Evolutionary conservation across 2,797 vertebrate genomes (phyloP).

Genomic region (Manis pentadactyla): DNA sequence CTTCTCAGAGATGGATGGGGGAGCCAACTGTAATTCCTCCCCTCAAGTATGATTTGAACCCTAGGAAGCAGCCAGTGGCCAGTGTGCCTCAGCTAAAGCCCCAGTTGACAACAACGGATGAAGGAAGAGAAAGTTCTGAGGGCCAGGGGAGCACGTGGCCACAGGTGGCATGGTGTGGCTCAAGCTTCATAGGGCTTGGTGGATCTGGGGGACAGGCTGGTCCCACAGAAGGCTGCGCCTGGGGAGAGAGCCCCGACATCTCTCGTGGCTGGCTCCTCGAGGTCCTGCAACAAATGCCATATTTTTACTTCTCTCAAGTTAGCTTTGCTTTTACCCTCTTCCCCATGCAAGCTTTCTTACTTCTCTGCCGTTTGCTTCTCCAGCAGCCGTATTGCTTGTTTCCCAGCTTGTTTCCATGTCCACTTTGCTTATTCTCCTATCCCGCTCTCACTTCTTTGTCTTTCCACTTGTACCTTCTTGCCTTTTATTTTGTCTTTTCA

Average conservation of each 20-base stretch:
- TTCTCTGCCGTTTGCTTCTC: neutral
- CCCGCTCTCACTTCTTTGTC: neutral
- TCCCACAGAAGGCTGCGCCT: neutral
- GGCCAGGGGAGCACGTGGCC: accelerated
- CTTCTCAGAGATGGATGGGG: neutral
- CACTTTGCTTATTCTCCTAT: neutral
- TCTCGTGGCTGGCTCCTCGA: neutral
- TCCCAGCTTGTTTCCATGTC: neutral
- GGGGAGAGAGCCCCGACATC: accelerated
- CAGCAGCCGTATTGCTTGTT: neutral
- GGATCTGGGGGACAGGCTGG: neutral
- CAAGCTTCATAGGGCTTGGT: neutral
- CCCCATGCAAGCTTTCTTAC: neutral
- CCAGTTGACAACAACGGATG: neutral
- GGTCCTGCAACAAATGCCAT: neutral
- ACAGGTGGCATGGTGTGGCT: neutral
- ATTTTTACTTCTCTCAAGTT: neutral
- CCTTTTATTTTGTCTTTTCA: neutral
- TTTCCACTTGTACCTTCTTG: neutral
- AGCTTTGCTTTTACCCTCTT: neutral
- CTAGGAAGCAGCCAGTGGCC: neutral
- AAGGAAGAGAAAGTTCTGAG: neutral
- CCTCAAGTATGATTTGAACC: neutral
- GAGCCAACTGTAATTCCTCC: neutral
- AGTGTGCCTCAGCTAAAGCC: neutral